These are phyloP conservation scores for Epiblema foenella DNA, from an alignment of 2,888 invertebrate species.

Conservation along the genomic window DNA sequence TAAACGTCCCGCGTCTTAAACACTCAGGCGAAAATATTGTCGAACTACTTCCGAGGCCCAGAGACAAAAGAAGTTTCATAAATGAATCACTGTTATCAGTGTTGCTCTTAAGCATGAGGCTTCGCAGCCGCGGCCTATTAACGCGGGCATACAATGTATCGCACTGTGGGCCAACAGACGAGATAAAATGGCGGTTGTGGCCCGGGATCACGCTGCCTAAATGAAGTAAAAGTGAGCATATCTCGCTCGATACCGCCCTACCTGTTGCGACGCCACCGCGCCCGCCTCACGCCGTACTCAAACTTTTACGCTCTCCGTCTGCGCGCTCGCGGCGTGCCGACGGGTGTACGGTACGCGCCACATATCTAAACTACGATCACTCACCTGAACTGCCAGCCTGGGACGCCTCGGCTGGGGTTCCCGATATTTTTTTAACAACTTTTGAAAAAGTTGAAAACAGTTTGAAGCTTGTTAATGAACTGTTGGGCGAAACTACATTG, in stretches of 20 bases:
- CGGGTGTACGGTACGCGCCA: conserved; percentile 28
- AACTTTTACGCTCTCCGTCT: conserved; percentile 70
- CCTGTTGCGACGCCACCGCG: conserved; percentile 76
- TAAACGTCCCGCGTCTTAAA: background rate
- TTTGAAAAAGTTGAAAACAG: conserved; percentile 68
- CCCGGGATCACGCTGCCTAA: conserved; percentile 65
- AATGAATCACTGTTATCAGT: conserved; percentile 14
- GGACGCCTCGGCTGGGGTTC: conserved; percentile 56
- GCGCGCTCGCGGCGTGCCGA: conserved; percentile 48
- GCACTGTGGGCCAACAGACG: conserved; percentile 24
- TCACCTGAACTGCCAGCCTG: conserved; percentile 66
- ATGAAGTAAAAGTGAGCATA: conserved; percentile 64
- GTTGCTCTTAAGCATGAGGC: background rate
- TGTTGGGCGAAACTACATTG: conserved; percentile 60
- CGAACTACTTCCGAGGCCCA: background rate
- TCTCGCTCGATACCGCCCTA: conserved; percentile 71
- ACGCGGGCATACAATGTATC: conserved; percentile 13
- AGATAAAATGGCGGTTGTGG: conserved; percentile 70
- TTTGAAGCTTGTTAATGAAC: conserved; percentile 64
- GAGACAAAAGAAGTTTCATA: conserved; percentile 10
- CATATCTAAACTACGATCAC: conserved; percentile 49
- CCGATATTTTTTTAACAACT: conserved; percentile 65
- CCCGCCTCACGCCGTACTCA: conserved; percentile 58
- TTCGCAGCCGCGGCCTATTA: conserved; percentile 17
- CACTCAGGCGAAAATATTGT: background rate